Conservation (phyloP, 1,140 invertebrate genomes). For the Eufriesea mexicana region DNA sequence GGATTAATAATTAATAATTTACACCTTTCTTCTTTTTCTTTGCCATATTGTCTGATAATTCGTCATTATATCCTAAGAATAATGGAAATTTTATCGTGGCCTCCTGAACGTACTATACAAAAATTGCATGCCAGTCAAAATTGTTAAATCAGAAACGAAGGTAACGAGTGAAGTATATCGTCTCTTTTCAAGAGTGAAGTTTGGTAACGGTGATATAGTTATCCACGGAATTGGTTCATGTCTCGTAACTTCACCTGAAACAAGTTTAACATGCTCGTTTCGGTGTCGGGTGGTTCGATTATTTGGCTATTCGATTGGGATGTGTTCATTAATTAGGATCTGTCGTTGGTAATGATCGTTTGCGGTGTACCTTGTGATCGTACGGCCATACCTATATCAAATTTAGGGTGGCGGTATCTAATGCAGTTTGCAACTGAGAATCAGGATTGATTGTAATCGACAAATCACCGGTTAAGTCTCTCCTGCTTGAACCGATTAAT, state of each 20-base stretch:
- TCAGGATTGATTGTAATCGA: slow-evolving; percentile 12
- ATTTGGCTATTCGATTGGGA: slow-evolving; percentile 14
- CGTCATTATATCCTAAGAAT: too few species aligned
- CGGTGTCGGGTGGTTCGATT: background rate
- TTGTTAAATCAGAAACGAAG: background rate
- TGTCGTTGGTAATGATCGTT: slow-evolving; percentile 49
- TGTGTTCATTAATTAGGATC: slow-evolving; percentile 52
- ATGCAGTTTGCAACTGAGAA: slow-evolving; percentile 30
- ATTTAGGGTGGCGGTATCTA: slow-evolving; percentile 14
- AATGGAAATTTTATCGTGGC: too few species aligned
- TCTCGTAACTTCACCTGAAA: background rate
- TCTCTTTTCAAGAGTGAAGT: background rate
- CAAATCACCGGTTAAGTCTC: background rate
- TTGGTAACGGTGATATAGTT: too few species aligned
- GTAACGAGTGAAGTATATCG: background rate
- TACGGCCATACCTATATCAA: slow-evolving; percentile 20
- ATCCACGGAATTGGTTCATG: background rate
- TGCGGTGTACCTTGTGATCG: slow-evolving; percentile 22
- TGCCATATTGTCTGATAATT: too few species aligned
- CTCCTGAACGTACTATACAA: too few species aligned
- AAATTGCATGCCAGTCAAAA: too few species aligned
- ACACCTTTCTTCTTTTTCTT: too few species aligned
- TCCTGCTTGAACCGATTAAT: background rate
- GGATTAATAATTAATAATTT: too few species aligned
- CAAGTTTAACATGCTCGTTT: background rate